Percentiles rank a stretch among this genome's conserved stretches.
These are phyloP conservation scores for Pangasianodon gigas DNA, from an alignment of 2,113 vertebrate species.

Conservation along the genomic window DNA sequence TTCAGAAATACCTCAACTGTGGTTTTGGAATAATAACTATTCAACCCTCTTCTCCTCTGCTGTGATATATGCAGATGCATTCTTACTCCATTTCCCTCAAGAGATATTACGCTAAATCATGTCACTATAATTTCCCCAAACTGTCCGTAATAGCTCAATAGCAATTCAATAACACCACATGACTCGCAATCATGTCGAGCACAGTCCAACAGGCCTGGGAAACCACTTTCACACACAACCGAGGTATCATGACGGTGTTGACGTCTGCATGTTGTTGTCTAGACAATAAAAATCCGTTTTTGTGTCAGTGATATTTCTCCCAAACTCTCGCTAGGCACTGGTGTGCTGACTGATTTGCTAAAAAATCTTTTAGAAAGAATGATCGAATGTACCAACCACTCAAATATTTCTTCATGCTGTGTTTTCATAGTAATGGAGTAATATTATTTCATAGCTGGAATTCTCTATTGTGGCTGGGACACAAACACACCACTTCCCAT, in stretches of 20 bases:
- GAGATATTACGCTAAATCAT: constrained; percentile 17
- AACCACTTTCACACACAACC: constrained; percentile 32
- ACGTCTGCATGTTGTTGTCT: constrained; percentile 26
- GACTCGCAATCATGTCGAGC: not conserved
- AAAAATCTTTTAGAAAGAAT: not conserved
- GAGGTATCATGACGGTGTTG: not conserved
- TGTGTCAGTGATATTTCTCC: not conserved
- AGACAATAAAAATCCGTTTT: constrained; percentile 30
- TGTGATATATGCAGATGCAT: not conserved
- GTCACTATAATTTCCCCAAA: not conserved
- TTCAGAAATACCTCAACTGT: not conserved
- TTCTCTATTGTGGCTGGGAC: not conserved
- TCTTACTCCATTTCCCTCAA: constrained; percentile 5
- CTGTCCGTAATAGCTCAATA: not conserved
- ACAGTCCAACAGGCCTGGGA: constrained; percentile 28
- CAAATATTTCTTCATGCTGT: not conserved
- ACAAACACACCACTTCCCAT: constrained; percentile 26
- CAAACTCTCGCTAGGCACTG: not conserved
- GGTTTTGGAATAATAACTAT: not conserved
- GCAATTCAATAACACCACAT: not conserved
- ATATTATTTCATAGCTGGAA: constrained; percentile 30
- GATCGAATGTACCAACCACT: not conserved
- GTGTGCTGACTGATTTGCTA: not conserved
- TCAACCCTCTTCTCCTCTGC: not conserved
- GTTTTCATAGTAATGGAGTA: constrained; percentile 34